Evolutionary conservation across 2,888 invertebrate genomes (phyloP).

Genomic region (Torymus auratus): DNA sequence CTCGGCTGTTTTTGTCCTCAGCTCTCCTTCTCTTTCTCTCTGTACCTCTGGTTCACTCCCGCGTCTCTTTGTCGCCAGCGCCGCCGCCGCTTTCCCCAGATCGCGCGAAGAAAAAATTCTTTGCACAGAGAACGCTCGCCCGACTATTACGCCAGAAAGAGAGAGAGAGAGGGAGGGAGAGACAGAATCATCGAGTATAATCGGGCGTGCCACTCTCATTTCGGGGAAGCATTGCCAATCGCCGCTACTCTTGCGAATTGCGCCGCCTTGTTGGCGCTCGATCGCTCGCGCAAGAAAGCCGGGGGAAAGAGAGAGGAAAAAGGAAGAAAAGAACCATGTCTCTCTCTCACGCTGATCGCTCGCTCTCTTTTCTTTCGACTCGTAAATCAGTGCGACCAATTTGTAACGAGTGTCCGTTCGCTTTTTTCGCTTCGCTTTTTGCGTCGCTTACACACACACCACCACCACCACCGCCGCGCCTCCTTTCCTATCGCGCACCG

Average conservation of each 20-base stretch:
- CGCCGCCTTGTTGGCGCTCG: background rate
- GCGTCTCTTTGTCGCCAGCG: slow-evolving; percentile 53
- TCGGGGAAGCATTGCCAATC: slow-evolving; percentile 3
- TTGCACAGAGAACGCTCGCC: too few species aligned
- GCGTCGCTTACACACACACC: background rate
- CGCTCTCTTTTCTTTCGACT: background rate
- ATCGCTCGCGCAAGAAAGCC: background rate
- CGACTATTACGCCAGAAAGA: slow-evolving; percentile 48
- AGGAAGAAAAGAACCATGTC: background rate
- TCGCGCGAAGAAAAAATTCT: too few species aligned
- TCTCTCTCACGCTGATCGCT: too few species aligned
- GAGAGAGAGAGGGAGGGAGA: too few species aligned
- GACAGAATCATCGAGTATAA: slow-evolving; percentile 26
- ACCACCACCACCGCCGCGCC: too few species aligned
- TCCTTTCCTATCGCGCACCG: background rate
- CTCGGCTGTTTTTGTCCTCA: slow-evolving; percentile 33
- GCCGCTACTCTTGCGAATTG: background rate
- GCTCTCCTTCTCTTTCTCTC: too few species aligned
- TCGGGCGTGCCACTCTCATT: background rate
- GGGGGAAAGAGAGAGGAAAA: background rate
- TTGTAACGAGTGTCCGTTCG: slow-evolving; percentile 9
- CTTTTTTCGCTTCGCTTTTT: background rate
- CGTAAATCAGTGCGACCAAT: slow-evolving; percentile 43
- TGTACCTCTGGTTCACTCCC: background rate
- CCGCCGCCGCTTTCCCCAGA: slow-evolving; percentile 9